A percentile compares a stretch with the other conserved stretches of the same genome.
Evolutionary conservation across 2,888 invertebrate genomes (phyloP).

Genomic region (Drosophila fungiperda): DNA sequence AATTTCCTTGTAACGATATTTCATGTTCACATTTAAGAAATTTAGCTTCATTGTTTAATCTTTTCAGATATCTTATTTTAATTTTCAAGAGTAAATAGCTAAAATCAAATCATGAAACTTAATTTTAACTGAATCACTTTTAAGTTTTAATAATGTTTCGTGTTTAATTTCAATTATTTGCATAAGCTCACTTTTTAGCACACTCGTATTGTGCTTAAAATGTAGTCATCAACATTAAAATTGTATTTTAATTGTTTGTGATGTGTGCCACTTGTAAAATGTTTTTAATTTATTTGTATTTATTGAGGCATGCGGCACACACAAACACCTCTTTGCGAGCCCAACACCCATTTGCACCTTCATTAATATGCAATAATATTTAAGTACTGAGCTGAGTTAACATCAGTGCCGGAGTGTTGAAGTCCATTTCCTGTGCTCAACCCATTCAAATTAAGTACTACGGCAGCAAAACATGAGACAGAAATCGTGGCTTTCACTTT

Average conservation of each 20-base stretch:
- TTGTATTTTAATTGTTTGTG: constrained; percentile 36
- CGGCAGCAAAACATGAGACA: constrained; percentile 46
- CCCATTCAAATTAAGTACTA: constrained; percentile 42
- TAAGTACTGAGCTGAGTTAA: constrained; percentile 33
- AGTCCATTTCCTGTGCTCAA: constrained; percentile 29
- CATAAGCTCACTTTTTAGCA: constrained; percentile 1
- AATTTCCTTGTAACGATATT: neutral
- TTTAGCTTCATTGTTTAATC: neutral
- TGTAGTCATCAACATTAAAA: neutral
- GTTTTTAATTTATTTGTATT: constrained; percentile 66
- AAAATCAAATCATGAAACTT: neutral
- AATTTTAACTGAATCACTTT: neutral
- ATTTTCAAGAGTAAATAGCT: neutral
- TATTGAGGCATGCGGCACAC: constrained; percentile 53
- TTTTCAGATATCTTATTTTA: neutral
- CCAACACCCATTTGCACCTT: constrained; percentile 31
- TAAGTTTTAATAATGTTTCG: neutral
- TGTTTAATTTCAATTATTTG: neutral
- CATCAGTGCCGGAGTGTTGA: constrained; percentile 7
- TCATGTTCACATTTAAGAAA: neutral
- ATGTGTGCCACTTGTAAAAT: constrained; percentile 33
- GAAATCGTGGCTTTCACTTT: constrained; percentile 32
- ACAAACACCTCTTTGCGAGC: constrained; percentile 15
- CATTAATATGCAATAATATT: constrained; percentile 71
- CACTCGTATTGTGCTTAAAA: neutral